Evolutionary conservation across 2,888 invertebrate species (phyloP), one percentile per base, ranked within the genome.

Genomic region (Tryphoninae sp.): DNA sequence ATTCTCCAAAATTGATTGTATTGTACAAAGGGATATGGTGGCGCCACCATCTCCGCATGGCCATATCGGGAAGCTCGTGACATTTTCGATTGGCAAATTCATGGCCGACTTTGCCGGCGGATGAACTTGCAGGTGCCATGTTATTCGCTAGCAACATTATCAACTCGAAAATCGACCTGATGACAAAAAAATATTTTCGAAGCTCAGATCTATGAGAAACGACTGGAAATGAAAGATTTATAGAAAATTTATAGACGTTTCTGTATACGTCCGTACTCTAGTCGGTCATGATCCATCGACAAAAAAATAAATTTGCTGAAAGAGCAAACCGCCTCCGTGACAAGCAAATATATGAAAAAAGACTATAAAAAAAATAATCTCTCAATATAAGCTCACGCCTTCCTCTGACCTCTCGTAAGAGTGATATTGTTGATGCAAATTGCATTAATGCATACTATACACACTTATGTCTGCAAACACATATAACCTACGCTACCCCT

Each of bases 381-480:
- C 62, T 13, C 16, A 2, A 62, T 62, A 2, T 62, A 13, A 62
- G 16, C 62, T 33, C 62, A 62, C 62, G 62, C 62, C 62, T 33
- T 6, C 33, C 33, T 62, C 40, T 62, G 62, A 40, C 62, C 62
- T 62, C 40, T 62, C 62, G 62, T 40, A 40, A 62, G 23, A 11
- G n/a, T 19, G 19, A 19, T 8, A 55, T 19, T 19, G 22, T 4
- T 55, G 33, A 33, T 55, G 16, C 19, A 4, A 55, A 19, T 55
- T 55, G 7, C 8, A 55, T 19, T 19, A 51, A 51, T n/a, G n/a
- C 16, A 16, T 51, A 13, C 51, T 13, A 49, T n/a, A 49, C 16
- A 45, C 13, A 45, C 9, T 45, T 13, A 45, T 45, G 2, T 45
- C 45, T 45, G 11, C 45, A 45, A 33, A 33, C 33, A 33, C 33